Conservation (phyloP, 1,140 invertebrate species). For the Micrasema minimum region DNA sequence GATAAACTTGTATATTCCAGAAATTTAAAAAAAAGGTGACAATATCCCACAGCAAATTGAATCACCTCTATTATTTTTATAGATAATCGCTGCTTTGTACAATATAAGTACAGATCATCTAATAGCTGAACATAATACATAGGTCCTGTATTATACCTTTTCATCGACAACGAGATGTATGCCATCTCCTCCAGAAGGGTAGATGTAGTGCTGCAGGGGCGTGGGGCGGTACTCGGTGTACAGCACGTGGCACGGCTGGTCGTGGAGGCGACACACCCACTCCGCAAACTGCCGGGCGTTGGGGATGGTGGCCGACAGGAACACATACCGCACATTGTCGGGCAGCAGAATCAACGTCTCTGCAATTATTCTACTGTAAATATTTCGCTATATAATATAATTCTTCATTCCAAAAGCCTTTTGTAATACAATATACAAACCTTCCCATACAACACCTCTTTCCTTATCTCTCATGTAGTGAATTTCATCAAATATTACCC, state of each 20-base stretch:
- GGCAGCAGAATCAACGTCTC: slow-evolving; percentile 98
- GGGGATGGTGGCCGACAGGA: slow-evolving; percentile 98
- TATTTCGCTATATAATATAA: no score
- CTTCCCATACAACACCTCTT: slow-evolving; percentile 97
- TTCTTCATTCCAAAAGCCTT: no score
- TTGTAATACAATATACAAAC: slow-evolving; percentile 54
- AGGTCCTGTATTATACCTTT: no score
- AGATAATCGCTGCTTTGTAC: no score
- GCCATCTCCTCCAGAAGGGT: slow-evolving; percentile 93
- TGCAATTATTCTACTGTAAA: no score
- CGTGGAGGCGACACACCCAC: slow-evolving; percentile 97
- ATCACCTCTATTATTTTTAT: no score
- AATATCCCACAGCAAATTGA: no score
- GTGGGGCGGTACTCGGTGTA: slow-evolving; percentile 98
- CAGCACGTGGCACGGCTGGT: slow-evolving; percentile 98
- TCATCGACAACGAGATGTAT: slow-evolving; percentile 98
- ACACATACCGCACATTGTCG: slow-evolving; percentile 98
- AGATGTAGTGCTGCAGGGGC: slow-evolving; percentile 98
- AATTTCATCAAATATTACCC: slow-evolving; percentile 99
- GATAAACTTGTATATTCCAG: no score
- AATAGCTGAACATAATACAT: no score
- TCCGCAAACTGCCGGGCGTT: slow-evolving; percentile 98
- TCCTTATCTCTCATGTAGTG: slow-evolving; percentile 99
- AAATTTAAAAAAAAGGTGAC: no score
- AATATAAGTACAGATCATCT: no score